phyloP scores from a whole-genome alignment of 2,797 vertebrate species.

The Galaxias olidus region DNA sequence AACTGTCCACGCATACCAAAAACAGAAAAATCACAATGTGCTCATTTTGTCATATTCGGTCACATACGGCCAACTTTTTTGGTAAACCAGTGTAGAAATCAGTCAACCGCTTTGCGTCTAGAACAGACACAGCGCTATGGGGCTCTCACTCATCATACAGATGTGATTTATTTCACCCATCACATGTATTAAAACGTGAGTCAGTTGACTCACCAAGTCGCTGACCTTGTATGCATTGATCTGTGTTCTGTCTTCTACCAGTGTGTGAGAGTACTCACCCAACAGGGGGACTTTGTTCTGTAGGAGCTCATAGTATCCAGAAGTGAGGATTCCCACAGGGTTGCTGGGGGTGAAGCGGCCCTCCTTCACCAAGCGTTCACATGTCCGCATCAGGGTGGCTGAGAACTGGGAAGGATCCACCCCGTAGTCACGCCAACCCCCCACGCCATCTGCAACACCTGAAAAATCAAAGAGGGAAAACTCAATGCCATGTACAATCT shows the following conservation, averaged over 20 bases:
- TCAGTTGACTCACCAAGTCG: conserved; percentile 24
- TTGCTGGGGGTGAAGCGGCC: conserved; percentile 92
- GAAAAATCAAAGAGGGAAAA: conserved; percentile 3
- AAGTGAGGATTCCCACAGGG: conserved; percentile 94
- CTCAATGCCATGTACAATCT: not conserved
- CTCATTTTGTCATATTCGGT: no score
- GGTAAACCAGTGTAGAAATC: no score
- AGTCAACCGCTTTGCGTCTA: no score
- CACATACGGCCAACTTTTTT: no score
- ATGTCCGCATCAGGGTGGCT: conserved; percentile 94
- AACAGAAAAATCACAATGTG: no score
- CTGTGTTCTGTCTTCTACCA: not conserved
- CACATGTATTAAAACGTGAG: conserved; percentile 14
- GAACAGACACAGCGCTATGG: not conserved
- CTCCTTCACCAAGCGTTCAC: conserved; percentile 95
- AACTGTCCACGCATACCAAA: no score
- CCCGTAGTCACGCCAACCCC: conserved; percentile 98
- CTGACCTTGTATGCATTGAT: conserved; percentile 6
- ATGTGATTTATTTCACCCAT: conserved; percentile 38
- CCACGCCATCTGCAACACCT: conserved; percentile 97
- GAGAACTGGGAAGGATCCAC: conserved; percentile 99
- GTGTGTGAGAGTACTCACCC: conserved; percentile 76
- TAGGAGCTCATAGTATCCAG: conserved; percentile 93
- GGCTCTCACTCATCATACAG: conserved; percentile 57
- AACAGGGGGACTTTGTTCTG: conserved; percentile 98